phyloP scores from a whole-genome alignment of 2,113 vertebrate genomes.

The Pangasianodon gigas region DNA sequence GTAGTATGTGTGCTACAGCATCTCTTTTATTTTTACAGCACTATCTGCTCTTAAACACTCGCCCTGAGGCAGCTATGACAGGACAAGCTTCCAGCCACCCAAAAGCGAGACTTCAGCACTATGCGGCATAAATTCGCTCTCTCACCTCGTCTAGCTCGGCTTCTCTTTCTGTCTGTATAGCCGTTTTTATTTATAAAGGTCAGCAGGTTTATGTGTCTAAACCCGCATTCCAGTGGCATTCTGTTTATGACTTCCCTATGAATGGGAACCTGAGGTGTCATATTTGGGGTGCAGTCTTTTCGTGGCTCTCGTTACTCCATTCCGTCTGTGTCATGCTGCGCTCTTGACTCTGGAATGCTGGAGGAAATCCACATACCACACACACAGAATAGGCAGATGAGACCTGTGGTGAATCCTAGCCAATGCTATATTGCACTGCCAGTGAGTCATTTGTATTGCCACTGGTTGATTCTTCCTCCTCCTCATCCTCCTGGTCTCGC shows the following conservation, averaged over 20 bases:
- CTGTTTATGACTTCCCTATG: not conserved
- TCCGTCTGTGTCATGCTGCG: not conserved
- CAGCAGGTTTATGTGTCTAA: not conserved
- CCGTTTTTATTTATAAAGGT: not conserved
- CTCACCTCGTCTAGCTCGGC: not conserved
- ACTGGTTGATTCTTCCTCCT: not conserved
- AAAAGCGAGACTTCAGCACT: not conserved
- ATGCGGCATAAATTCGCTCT: conserved; percentile 19
- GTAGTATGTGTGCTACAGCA: not conserved
- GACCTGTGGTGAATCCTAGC: conserved; percentile 21
- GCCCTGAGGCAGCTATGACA: conserved; percentile 21
- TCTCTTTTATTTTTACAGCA: conserved; percentile 4
- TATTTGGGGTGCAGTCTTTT: not conserved
- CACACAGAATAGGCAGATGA: conserved; percentile 13
- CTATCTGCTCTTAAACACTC: conserved; percentile 5
- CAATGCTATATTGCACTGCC: not conserved
- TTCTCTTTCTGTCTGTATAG: not conserved
- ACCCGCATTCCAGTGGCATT: not conserved
- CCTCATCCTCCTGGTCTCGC: conserved; percentile 8
- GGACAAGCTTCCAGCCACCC: conserved; percentile 17
- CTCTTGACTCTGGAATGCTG: conserved; percentile 10
- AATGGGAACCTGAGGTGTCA: conserved; percentile 3
- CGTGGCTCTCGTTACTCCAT: not conserved
- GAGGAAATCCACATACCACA: not conserved
- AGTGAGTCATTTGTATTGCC: conserved; percentile 34